Base-by-base conservation (phyloP, 2,888 invertebrate species). In the Meteorus colon region DNA sequence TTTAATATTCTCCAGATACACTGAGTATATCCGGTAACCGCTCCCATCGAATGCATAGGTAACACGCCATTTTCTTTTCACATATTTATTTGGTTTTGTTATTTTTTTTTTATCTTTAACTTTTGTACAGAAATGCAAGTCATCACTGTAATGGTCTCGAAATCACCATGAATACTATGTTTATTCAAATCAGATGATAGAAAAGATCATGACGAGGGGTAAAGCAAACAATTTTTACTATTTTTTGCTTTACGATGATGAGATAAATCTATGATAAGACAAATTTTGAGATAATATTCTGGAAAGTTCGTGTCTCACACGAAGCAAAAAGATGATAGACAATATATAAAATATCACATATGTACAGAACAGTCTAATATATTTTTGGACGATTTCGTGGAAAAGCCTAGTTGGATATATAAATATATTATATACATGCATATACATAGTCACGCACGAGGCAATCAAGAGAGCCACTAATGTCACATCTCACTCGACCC, bases 1-100 rank as follows among this genome's bases (percentile, higher is more conserved):
- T 85, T 88, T 88, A 86, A 86, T 88, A 88, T 88, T 88, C 88
- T 81, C 81, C 77, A 77, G 85, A 81, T 85, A 87, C 84, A 86
- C 82, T 84, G 81, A 84, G 85, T 87, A 55, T 55, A 88, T 88
- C 88, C 88, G 88, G 88, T 86, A 85, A 86, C 84, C 85, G 85
- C 81, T 81, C 84, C 84, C 83, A 79, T 75, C 79, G 68, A 69
- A 73, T 73, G 73, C 79, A 48, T 75, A 74, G 80, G 77, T 80
- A 80, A 78, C 78, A 79, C 68, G 78, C 74, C 69, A 66, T 59
- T 51, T 75, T 79, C 76, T 79, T 76, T 77, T 77, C 69, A 72
- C 77, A 70, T 78, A 75, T 77, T 67, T 67, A 71, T 73, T 55
- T 55, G 10, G 6, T 55, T 4, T 55, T 55, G 6, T 19, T 8